These are phyloP conservation scores for Chironex yamaguchii DNA, from an alignment of 30 jellyfish, hydroid and myxozoan genomes.

Conservation along the genomic window DNA sequence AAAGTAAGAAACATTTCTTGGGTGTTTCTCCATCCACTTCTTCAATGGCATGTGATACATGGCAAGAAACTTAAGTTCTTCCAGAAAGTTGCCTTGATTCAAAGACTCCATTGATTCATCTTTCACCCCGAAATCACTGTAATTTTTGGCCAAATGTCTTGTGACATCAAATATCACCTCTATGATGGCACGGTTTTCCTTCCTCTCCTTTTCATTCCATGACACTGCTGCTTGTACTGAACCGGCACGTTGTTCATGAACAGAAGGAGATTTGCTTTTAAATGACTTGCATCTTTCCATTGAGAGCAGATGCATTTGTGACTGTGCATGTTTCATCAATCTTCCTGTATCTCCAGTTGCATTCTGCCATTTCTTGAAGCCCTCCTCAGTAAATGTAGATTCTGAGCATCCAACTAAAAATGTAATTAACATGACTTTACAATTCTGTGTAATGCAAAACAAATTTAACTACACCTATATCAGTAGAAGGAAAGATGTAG, in stretches of 20 bases:
- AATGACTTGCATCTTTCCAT: neutral
- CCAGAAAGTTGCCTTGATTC: constrained; percentile 34
- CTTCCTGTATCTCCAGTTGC: constrained; percentile 43
- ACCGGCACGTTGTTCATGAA: neutral
- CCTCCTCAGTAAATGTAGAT: constrained; percentile 19
- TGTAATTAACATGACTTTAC: too few relatives aligned
- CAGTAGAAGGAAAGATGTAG: too few relatives aligned
- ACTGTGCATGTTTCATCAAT: constrained; percentile 29
- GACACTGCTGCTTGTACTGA: neutral
- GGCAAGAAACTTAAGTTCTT: constrained; percentile 32
- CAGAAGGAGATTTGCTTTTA: neutral
- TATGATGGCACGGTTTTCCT: neutral
- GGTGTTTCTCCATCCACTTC: constrained; percentile 60
- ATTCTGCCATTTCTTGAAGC: constrained; percentile 39
- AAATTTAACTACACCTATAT: too few relatives aligned
- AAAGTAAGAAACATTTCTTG: constrained; percentile 28
- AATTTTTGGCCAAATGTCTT: constrained; percentile 5
- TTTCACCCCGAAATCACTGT: neutral
- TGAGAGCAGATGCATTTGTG: constrained; percentile 44
- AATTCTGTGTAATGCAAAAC: too few relatives aligned
- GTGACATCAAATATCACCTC: constrained; percentile 37
- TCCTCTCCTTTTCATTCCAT: neutral
- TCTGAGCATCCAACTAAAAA: neutral
- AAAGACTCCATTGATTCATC: constrained; percentile 20
- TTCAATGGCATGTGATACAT: constrained; percentile 32